Percentiles rank a stretch among this genome's conserved stretches.
Evolutionary conservation across 2,113 vertebrate genomes (phyloP).

Genomic region (Falcunculus frontatus): DNA sequence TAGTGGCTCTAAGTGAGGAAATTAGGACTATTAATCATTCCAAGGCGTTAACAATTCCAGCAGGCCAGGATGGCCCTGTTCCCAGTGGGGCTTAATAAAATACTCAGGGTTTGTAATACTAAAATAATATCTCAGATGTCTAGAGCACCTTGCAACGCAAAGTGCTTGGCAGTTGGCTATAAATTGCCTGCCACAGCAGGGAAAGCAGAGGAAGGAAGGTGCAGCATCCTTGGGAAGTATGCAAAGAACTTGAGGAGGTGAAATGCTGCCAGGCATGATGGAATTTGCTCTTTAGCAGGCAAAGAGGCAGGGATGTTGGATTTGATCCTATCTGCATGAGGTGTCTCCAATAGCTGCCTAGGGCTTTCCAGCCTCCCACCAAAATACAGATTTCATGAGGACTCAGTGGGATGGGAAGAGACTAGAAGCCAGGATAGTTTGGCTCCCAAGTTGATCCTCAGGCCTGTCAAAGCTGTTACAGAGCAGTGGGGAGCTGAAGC

Average conservation of each 20-base stretch:
- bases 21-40: conserved; percentile 67
- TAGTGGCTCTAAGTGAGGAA: conserved; percentile 53
- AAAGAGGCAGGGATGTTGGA: not conserved
- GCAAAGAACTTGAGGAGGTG: conserved; percentile 6
- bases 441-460: not conserved
- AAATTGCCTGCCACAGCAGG: conserved; percentile 9
- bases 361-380: not conserved
- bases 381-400: not conserved
- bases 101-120: conserved; percentile 41
- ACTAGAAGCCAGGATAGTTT: not conserved
- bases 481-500: not conserved
- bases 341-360: not conserved
- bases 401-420: not conserved
- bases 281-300: conserved; percentile 25
- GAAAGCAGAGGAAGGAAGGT: not conserved
- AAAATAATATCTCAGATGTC: conserved; percentile 44
- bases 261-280: not conserved
- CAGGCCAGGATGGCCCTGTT: conserved; percentile 55
- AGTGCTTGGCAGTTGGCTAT: not conserved
- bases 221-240: conserved; percentile 39
- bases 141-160: conserved; percentile 25
- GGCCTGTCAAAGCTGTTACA: not conserved
- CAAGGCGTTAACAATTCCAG: conserved; percentile 55
- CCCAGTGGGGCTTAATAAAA: conserved; percentile 62
- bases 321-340: not conserved